phyloP scores from a whole-genome alignment of 2,888 invertebrate genomes.

The Sphaerophoria rueppellii region DNA sequence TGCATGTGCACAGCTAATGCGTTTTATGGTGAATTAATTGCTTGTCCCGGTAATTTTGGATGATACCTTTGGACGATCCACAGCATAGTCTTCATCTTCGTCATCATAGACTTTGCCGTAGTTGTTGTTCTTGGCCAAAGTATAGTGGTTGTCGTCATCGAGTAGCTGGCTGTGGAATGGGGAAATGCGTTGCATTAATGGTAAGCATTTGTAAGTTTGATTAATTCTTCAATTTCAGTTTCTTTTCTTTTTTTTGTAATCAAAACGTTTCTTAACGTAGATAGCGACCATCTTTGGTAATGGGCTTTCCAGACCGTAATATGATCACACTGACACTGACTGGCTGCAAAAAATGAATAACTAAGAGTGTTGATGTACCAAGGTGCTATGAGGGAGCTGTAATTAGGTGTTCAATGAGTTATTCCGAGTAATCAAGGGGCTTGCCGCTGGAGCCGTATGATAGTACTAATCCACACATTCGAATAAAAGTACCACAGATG shows the following conservation, averaged over 20 bases:
- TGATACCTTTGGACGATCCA: constrained; percentile 52
- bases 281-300: constrained; percentile 19
- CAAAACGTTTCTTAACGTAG: too few relatives aligned
- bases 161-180: constrained; percentile 57
- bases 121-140: not conserved
- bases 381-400: constrained; percentile 58
- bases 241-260: constrained; percentile 27
- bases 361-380: constrained; percentile 52
- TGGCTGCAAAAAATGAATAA: constrained; percentile 10
- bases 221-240: constrained; percentile 59
- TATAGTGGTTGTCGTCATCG: not conserved
- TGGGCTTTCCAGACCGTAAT: constrained; percentile 48
- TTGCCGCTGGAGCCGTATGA: constrained; percentile 45
- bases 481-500: constrained; percentile 57
- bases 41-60: constrained; percentile 71
- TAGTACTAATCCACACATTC: constrained; percentile 57
- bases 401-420: constrained; percentile 69
- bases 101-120: not conserved
- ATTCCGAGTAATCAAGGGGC: constrained; percentile 67
- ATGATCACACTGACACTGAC: not conserved
- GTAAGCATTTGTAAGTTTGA: constrained; percentile 71
- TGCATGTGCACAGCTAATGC: constrained; percentile 66
- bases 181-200: constrained; percentile 72
- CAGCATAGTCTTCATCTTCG: constrained; percentile 5
- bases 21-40: constrained; percentile 74